phyloP scores from a whole-genome alignment of 30 jellyfish, hydroid and myxozoan genomes.

The Sanderia malayensis region DNA sequence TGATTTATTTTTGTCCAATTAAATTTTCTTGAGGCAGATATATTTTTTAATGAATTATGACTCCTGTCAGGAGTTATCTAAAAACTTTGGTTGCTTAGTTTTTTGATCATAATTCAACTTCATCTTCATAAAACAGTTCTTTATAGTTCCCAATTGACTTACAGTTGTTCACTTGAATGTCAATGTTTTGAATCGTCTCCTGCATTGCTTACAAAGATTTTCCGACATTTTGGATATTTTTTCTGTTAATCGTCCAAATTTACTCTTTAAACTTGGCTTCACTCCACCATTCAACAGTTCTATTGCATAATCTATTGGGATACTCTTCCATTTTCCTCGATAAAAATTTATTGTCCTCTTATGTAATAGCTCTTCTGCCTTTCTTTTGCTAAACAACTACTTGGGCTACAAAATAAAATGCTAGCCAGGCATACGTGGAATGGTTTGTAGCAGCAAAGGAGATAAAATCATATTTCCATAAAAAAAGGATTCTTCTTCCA shows the following conservation, averaged over 20 bases:
- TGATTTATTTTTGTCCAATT: no score
- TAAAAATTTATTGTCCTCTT: not conserved
- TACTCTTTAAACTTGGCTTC: no score
- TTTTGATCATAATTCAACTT: not conserved
- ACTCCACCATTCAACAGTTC: not conserved
- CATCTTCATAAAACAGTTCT: not conserved
- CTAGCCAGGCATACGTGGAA: not conserved
- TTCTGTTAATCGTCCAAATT: not conserved
- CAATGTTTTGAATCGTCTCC: not conserved
- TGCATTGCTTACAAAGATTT: not conserved
- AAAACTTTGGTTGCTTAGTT: not conserved
- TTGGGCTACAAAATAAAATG: not conserved
- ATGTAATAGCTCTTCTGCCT: not conserved
- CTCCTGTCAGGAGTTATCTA: no score
- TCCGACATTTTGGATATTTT: not conserved
- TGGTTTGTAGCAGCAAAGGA: not conserved
- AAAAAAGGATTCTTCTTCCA: not conserved
- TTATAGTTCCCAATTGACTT: not conserved
- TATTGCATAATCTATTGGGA: not conserved
- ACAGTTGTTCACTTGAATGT: not conserved
- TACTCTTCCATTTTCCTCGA: not conserved
- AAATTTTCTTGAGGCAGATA: no score
- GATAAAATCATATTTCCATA: not conserved
- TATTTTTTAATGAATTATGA: no score
- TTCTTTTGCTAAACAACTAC: not conserved